Evolutionary conservation across 2,888 invertebrate species (phyloP).

Genomic region (Caenorhabditis sp.): DNA sequence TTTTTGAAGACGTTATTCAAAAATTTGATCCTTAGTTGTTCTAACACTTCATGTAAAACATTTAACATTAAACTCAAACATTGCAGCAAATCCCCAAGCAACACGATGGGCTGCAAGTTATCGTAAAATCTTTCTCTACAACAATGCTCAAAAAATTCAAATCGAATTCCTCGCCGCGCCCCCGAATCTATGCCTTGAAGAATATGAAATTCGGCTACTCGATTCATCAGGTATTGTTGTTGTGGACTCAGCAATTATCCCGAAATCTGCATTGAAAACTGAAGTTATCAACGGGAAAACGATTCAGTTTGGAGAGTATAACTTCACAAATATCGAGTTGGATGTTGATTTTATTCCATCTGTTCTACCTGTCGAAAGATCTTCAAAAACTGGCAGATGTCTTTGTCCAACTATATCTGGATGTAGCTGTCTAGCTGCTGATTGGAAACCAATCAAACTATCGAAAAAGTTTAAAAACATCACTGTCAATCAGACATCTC

Average conservation of each 20-base stretch:
- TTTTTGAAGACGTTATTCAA: too few relatives aligned
- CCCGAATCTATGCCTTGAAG: constrained; percentile 66
- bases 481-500: neutral
- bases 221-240: constrained; percentile 62
- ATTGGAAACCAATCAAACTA: constrained; percentile 63
- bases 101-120: constrained; percentile 70
- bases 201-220: constrained; percentile 67
- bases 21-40: too few relatives aligned
- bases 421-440: constrained; percentile 68
- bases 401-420: constrained; percentile 63
- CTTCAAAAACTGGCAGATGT: constrained; percentile 57
- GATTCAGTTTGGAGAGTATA: constrained; percentile 64
- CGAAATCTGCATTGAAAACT: constrained; percentile 49
- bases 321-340: constrained; percentile 64
- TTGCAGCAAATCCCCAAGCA: constrained; percentile 63
- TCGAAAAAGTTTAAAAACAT: neutral
- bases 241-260: constrained; percentile 48
- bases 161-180: constrained; percentile 69
- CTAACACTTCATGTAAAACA: too few relatives aligned
- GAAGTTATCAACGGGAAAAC: constrained; percentile 57
- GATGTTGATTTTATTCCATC: constrained; percentile 66
- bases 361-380: constrained; percentile 66
- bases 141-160: constrained; percentile 61
- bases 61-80: too few relatives aligned
- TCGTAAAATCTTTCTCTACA: constrained; percentile 62